Percentiles rank a stretch among this genome's conserved stretches.
phyloP scores from a whole-genome alignment of 1,140 invertebrate species.

The Mylabris phalerata region DNA sequence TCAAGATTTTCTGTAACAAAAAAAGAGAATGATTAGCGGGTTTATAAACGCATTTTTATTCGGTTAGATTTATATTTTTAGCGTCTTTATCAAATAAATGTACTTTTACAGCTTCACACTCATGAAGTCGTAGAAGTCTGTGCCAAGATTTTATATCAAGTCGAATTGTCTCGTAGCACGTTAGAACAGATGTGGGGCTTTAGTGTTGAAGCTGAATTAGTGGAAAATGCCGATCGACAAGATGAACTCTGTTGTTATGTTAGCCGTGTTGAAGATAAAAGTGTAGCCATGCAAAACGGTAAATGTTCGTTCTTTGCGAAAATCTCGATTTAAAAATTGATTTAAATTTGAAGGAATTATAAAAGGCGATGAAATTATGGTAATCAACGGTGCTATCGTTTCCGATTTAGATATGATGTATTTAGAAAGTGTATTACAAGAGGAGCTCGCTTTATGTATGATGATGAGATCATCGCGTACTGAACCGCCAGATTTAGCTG shows the following conservation, averaged over 20 bases:
- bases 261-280: constrained; percentile 88
- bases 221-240: constrained; percentile 90
- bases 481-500: constrained; percentile 81
- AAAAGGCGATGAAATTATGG: constrained; percentile 96
- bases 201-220: constrained; percentile 92
- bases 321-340: not conserved
- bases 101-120: constrained; percentile 69
- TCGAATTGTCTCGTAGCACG: constrained; percentile 81
- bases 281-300: constrained; percentile 93
- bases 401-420: constrained; percentile 99
- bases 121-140: constrained; percentile 95
- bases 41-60: too few relatives aligned
- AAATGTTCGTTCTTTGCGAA: not conserved
- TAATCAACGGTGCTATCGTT: constrained; percentile 96
- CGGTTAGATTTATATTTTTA: too few relatives aligned
- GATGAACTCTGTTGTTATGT: constrained; percentile 96
- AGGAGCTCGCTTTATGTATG: constrained; percentile 91
- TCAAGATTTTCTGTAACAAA: too few relatives aligned
- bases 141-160: constrained; percentile 94
- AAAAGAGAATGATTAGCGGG: too few relatives aligned
- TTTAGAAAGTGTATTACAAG: constrained; percentile 90
- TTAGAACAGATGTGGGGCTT: constrained; percentile 97
- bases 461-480: constrained; percentile 96
- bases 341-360: constrained; percentile 68
- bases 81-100: too few relatives aligned